A percentile compares a stretch with the other conserved stretches of the same genome.
Conservation (phyloP, 2,797 vertebrate species). For the Staurois parvus region DNA sequence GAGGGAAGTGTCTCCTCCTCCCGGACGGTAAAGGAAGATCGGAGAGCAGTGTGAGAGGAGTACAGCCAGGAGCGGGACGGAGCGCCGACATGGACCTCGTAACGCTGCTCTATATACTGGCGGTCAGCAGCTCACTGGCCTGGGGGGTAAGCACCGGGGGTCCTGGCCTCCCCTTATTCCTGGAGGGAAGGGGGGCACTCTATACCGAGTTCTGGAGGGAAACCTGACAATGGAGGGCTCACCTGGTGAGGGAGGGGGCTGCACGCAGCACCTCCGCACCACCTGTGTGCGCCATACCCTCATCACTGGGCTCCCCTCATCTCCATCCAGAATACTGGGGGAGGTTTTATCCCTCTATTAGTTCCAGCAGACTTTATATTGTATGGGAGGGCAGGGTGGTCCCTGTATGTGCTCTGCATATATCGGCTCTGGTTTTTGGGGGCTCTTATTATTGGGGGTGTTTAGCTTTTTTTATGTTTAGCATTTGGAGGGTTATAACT, state of each 20-base stretch:
- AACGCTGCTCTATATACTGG: neutral
- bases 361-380: too few relatives aligned
- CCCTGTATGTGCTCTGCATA: too few relatives aligned
- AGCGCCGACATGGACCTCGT: constrained; percentile 25
- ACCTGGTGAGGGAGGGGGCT: neutral
- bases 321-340: too few relatives aligned
- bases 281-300: too few relatives aligned
- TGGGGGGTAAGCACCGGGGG: constrained; percentile 9
- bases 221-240: neutral
- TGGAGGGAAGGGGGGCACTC: neutral
- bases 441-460: too few relatives aligned
- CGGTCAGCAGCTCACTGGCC: neutral
- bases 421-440: too few relatives aligned
- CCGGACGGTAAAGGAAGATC: neutral
- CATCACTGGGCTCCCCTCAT: neutral
- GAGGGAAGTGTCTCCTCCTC: neutral
- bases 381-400: too few relatives aligned
- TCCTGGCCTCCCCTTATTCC: neutral
- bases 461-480: too few relatives aligned
- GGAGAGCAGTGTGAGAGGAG: neutral
- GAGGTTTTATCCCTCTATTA: too few relatives aligned
- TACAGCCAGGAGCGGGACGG: neutral
- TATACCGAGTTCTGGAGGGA: neutral
- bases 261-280: too few relatives aligned
- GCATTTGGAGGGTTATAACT: too few relatives aligned